Conservation (phyloP, 2,888 invertebrate genomes). For the Pegoplata infirma region DNA sequence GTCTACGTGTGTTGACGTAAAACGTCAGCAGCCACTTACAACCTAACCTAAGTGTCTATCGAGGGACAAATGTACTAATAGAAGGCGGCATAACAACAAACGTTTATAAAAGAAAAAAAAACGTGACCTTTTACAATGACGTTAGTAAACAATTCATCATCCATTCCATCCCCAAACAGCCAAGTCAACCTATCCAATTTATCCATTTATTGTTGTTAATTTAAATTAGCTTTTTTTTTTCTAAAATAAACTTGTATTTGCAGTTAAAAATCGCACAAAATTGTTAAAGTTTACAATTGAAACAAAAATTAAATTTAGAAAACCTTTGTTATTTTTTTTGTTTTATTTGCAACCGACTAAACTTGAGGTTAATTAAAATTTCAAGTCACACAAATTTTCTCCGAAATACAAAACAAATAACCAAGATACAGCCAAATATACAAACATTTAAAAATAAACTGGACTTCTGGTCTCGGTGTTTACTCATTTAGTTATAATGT, state of each 20-base stretch:
- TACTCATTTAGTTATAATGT: slow-evolving; percentile 20
- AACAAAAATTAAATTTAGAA: background rate
- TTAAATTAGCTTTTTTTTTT: slow-evolving; percentile 16
- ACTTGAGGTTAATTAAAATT: slow-evolving; percentile 71
- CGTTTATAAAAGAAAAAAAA: slow-evolving; percentile 14
- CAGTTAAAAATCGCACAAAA: slow-evolving; percentile 22
- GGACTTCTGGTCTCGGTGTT: slow-evolving; percentile 37
- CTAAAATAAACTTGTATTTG: slow-evolving; percentile 3
- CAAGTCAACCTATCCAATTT: background rate
- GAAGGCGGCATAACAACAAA: slow-evolving; percentile 48
- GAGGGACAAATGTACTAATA: background rate
- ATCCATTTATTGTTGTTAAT: slow-evolving; percentile 13
- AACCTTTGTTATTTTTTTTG: background rate
- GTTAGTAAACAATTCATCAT: slow-evolving; percentile 21
- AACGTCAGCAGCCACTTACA: too few relatives aligned
- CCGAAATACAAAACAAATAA: slow-evolving; percentile 39
- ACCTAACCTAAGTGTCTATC: too few relatives aligned
- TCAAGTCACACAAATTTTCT: slow-evolving; percentile 73
- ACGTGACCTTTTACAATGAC: slow-evolving; percentile 54
- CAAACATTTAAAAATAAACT: slow-evolving; percentile 26
- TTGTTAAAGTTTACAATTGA: slow-evolving; percentile 30
- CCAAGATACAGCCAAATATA: background rate
- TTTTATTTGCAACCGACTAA: slow-evolving; percentile 18
- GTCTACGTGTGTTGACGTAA: too few relatives aligned
- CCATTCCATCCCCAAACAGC: background rate